Base-by-base conservation (phyloP, 2,797 vertebrate species). In the Sebastes cheni region DNA sequence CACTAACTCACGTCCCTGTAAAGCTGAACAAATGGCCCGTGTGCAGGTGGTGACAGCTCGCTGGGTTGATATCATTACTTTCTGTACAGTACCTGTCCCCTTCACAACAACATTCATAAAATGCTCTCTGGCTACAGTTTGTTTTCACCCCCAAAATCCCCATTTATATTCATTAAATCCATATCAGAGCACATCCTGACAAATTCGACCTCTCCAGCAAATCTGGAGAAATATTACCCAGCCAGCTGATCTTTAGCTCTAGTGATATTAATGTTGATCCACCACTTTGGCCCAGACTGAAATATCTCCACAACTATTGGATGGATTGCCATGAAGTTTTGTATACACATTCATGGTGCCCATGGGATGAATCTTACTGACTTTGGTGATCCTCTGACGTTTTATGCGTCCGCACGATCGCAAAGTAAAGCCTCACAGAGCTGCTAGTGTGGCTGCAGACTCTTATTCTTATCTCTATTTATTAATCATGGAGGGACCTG, bases 81-180 rank as follows among this genome's bases (percentile, higher is more conserved):
- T 79, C 52, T 60, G 20, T 72, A n/a, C 23, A 52, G 34, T 50
- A 58, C 54, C 64, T 80, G 58, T 75, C 73, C 18, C 27, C 34
- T 46, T 78, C 72, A 64, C 56, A 56, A n/a, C 65, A 83, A 62
- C 67, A 76, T 70, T 83, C 46, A 75, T 83, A 79, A 78, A 77
- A 67, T 2, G 5, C 5, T 70, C 42, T 64, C 52, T n/a, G 34
- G 20, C 52, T 78, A 27, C n/a, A 42, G 20, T 11, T 20, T 20
- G 8, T 54, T 79, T 83, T 34, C 13, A 14, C 30, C 20, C 58
- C 23, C 61, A 34, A 42, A 71, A 62, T 55, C 62, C 46, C 18
- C 72, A 86, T 89, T 84, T 87, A 61, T 90, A 78, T 86, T 86
- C 9, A 67, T 86, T 82, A 30, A 76, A 59, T 79, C 64, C 55